Conservation (phyloP, 2,113 vertebrate genomes). For the Semnornis frantzii region DNA sequence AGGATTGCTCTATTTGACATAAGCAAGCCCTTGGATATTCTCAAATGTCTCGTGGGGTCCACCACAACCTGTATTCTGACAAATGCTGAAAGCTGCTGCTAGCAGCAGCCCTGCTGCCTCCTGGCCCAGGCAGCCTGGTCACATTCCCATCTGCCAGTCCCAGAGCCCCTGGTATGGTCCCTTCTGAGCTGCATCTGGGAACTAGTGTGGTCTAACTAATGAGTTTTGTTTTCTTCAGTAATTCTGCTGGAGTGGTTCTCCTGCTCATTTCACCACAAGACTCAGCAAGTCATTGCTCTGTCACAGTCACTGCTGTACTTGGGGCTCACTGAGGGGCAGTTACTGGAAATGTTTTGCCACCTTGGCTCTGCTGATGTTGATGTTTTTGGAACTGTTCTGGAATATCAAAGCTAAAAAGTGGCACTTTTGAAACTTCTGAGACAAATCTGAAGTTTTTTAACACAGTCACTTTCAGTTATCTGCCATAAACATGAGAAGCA, state of each 20-base stretch:
- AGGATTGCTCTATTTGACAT: neutral
- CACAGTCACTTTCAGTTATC: neutral
- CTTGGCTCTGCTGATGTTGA: neutral
- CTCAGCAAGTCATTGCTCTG: neutral
- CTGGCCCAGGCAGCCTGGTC: neutral
- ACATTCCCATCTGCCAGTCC: neutral
- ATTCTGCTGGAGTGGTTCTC: neutral
- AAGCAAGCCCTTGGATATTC: neutral
- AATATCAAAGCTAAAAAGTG: neutral
- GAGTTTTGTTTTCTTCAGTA: neutral
- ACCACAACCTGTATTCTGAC: neutral
- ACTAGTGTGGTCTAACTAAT: neutral
- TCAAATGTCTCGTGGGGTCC: neutral
- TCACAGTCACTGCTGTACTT: neutral
- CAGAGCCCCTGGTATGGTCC: neutral
- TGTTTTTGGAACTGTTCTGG: neutral
- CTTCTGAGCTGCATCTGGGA: neutral
- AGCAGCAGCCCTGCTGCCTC: neutral
- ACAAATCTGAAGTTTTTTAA: neutral
- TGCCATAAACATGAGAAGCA: neutral
- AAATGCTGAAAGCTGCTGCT: neutral
- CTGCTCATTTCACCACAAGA: neutral
- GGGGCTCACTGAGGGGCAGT: neutral
- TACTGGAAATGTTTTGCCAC: neutral
- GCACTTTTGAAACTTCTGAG: neutral